Percentiles rank a stretch among this genome's conserved stretches.
Evolutionary conservation across 1,140 invertebrate genomes (phyloP).

Genomic region (Leptinotarsa texana): DNA sequence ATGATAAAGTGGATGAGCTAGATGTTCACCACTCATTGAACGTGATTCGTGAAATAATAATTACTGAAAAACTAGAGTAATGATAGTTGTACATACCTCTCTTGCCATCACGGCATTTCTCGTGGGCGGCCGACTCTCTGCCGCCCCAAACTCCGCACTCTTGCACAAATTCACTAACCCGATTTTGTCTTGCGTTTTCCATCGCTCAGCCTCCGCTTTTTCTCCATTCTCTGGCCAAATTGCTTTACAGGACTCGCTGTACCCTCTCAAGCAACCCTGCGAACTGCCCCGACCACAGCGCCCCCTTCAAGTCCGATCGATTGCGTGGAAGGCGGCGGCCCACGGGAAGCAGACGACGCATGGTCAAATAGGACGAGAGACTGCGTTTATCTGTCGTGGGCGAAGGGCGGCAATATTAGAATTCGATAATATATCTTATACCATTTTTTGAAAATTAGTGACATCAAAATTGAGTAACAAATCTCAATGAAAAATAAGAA

Average conservation of each 20-base stretch:
- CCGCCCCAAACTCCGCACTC: slow-evolving; percentile 44
- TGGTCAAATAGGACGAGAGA: neutral
- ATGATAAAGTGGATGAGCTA: neutral
- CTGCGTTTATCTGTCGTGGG: neutral
- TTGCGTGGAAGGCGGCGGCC: slow-evolving; percentile 35
- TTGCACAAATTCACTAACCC: slow-evolving; percentile 45
- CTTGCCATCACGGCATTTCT: slow-evolving; percentile 67
- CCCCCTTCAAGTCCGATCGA: slow-evolving; percentile 52
- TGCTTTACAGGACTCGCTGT: slow-evolving; percentile 46
- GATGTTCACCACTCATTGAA: neutral
- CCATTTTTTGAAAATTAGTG: no score
- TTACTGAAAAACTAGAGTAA: neutral
- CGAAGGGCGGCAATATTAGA: neutral
- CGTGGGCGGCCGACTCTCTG: slow-evolving; percentile 50
- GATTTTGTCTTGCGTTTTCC: slow-evolving; percentile 49
- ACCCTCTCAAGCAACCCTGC: slow-evolving; percentile 52
- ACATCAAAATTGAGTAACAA: no score
- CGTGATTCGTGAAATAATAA: neutral
- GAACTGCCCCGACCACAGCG: slow-evolving; percentile 50
- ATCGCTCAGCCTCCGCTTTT: slow-evolving; percentile 49
- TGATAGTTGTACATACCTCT: slow-evolving; percentile 57
- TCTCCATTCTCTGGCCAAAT: slow-evolving; percentile 52
- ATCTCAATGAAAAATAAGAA: no score
- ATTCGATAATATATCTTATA: neutral
- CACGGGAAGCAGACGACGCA: neutral